Percentiles rank a stretch among this genome's conserved stretches.
Conservation (phyloP, 2,797 vertebrate genomes). For the Apogon hyalosoma region DNA sequence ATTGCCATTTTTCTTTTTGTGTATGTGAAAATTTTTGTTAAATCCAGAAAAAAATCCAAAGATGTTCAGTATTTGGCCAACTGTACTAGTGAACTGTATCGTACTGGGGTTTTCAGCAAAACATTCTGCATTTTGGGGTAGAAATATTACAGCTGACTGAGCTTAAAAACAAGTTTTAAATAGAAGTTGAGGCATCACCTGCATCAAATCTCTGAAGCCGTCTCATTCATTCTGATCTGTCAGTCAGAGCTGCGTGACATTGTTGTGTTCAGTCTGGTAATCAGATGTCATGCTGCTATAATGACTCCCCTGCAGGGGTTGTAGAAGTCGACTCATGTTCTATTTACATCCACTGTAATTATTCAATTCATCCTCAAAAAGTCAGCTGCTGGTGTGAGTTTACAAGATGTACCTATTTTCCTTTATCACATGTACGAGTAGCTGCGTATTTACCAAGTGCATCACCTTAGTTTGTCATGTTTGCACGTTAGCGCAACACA, state of each 20-base stretch:
- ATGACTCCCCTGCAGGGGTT: constrained; percentile 59
- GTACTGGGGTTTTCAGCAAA: not conserved
- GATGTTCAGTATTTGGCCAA: too few relatives aligned
- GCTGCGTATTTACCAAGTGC: too few relatives aligned
- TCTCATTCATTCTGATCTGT: constrained; percentile 16
- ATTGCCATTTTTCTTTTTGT: too few relatives aligned
- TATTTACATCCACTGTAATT: constrained; percentile 74
- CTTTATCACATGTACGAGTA: not conserved
- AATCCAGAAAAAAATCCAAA: too few relatives aligned
- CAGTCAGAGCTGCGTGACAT: constrained; percentile 43
- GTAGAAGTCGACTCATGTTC: constrained; percentile 56
- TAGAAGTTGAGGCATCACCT: not conserved
- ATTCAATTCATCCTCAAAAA: constrained; percentile 69
- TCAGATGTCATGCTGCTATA: constrained; percentile 68
- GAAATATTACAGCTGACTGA: not conserved
- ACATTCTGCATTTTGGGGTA: constrained; percentile 1
- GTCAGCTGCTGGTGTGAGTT: constrained; percentile 30
- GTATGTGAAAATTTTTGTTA: too few relatives aligned
- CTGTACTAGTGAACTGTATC: too few relatives aligned
- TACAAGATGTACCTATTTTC: constrained; percentile 16
- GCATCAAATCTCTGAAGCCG: not conserved
- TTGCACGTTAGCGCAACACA: too few relatives aligned
- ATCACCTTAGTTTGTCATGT: too few relatives aligned
- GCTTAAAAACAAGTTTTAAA: not conserved
- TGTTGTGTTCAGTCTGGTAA: constrained; percentile 68